phyloP scores from a whole-genome alignment of 2,113 vertebrate species.

The Apodemus speciosus region DNA sequence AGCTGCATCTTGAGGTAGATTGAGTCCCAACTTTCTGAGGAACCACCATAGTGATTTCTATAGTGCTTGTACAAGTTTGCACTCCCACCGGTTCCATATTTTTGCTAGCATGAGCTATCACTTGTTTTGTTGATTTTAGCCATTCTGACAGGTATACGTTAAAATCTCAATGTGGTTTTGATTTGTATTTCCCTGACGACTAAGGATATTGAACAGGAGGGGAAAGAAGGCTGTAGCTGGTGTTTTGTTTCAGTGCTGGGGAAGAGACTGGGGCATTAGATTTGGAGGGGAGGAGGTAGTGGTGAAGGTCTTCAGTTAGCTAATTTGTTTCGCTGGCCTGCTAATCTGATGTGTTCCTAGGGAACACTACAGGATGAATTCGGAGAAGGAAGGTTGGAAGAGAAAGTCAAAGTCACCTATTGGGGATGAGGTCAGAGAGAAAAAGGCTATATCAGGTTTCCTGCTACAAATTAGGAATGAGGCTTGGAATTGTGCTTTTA shows the following conservation, averaged over 20 bases:
- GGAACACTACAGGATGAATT: not conserved
- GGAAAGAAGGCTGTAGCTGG: not conserved
- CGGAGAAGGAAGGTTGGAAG: not conserved
- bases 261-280: no score
- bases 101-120: no score
- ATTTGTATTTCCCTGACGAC: no score
- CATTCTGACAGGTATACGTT: no score
- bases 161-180: no score
- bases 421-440: not conserved
- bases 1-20: no score
- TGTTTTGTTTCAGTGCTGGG: not conserved
- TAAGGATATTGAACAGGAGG: not conserved
- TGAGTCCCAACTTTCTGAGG: no score
- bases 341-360: not conserved
- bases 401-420: not conserved
- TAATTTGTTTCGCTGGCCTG: not conserved
- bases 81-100: no score
- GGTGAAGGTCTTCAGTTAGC: not conserved
- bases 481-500: not conserved
- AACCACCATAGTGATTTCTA: no score
- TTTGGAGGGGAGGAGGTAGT: no score
- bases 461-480: not conserved
- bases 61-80: no score
- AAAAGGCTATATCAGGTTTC: not conserved
- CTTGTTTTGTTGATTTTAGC: no score